A percentile compares a stretch with the other conserved stretches of the same genome.
Conservation (phyloP, 37 sponge, comb jelly and placozoan species). For the Aplysina aerophoba region DNA sequence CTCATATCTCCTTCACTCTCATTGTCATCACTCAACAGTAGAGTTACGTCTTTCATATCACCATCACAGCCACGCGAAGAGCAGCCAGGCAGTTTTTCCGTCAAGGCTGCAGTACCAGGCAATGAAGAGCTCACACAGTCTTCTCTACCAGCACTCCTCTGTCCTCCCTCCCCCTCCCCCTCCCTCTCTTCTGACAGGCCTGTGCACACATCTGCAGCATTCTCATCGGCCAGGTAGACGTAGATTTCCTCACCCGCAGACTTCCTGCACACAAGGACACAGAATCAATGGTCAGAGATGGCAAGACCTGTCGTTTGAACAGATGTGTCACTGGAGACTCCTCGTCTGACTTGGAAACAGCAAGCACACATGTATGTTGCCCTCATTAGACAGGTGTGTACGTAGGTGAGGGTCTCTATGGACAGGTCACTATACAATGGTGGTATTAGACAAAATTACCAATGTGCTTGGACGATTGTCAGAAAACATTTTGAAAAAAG, state of each 20-base stretch:
- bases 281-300: neutral
- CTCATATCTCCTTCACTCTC: neutral
- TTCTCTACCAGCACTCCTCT: neutral
- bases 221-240: conserved; percentile 52
- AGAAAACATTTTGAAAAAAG: too few species aligned
- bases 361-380: neutral
- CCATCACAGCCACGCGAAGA: too few species aligned
- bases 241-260: conserved; percentile 31
- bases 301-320: neutral
- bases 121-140: neutral
- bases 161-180: neutral
- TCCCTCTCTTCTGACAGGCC: neutral
- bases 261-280: conserved; percentile 21
- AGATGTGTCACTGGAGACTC: neutral
- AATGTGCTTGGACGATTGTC: too few species aligned
- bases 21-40: neutral
- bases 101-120: too few species aligned
- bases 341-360: neutral
- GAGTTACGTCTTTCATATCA: too few species aligned
- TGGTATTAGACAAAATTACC: too few species aligned
- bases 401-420: too few species aligned
- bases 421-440: too few species aligned
- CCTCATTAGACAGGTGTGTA: neutral
- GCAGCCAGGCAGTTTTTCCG: too few species aligned
- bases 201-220: conserved; percentile 30